Evolutionary conservation across 2,113 vertebrate genomes (phyloP), one percentile per base, ranked within the genome.

Genomic region (Neodon shergylaensis): DNA sequence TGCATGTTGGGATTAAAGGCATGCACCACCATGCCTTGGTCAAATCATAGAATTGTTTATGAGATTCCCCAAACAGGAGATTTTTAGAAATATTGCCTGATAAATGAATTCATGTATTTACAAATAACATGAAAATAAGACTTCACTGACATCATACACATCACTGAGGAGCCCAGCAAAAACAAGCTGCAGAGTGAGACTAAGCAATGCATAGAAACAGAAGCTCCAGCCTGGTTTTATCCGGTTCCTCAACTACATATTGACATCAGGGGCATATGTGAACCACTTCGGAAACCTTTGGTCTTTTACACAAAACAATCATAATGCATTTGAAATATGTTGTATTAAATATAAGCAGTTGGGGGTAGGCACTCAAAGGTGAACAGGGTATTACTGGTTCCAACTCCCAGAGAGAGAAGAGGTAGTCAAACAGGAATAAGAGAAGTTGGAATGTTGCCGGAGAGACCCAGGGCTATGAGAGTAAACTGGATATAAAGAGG

Each of bases 111-210:
- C 0, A 0, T 17, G 7, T 24, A 1, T 12, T 76, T 22, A 17
- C 21, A 31, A 58, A n/a, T 52, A 2, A 21, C 2, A 14, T n/a
- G 44, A 76, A 78, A 36, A 52, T 70, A 44, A 22, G 3, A n/a
- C 76, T 2, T 81, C 21, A 54, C 24, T 4, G n/a, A 61, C 1
- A 8, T n/a, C 10, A 54, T 2, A 1, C 8, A 0, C 3, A 24
- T 19, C 5, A 0, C 13, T n/a, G 33, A 68, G 31, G 47, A n/a
- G 22, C 9, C 47, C 68, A 33, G 28, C 3, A 58, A 58, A 81
- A 66, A 44, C 33, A 90, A 22, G 1, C 4, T 44, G 17, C 31
- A 52, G 26, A 52, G 1, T 19, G 4, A 90, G 14, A 36, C 10
- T 39, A 44, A 52, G 28, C 10, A 12, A 47, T 14, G 65, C 4